A percentile compares a stretch with the other conserved stretches of the same genome.
Conservation (phyloP, 2,797 vertebrate species). For the Acanthopagrus latus region DNA sequence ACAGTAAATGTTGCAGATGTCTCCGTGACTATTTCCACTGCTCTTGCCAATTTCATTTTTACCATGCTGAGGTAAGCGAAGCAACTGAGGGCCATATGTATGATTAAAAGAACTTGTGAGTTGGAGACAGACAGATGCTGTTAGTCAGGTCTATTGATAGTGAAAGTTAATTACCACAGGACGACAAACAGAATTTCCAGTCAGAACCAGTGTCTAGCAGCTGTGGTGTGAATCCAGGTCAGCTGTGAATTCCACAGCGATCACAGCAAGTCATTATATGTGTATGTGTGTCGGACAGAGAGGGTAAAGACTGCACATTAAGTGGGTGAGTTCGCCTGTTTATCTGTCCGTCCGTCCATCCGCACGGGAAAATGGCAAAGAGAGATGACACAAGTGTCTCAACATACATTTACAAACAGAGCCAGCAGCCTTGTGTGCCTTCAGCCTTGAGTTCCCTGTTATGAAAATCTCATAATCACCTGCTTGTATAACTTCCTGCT, state of each 20-base stretch:
- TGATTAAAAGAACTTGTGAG: conserved; percentile 1
- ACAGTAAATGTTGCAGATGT: background rate
- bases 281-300: background rate
- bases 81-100: background rate
- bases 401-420: background rate
- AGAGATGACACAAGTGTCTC: conserved; percentile 4
- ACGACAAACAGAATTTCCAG: conserved; percentile 19
- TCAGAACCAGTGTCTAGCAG: conserved; percentile 15
- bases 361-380: background rate
- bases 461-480: conserved; percentile 50
- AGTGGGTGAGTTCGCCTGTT: conserved; percentile 7
- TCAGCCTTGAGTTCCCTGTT: conserved; percentile 39
- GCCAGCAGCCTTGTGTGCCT: conserved; percentile 2
- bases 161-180: conserved; percentile 16
- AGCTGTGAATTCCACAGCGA: conserved; percentile 38
- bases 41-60: background rate
- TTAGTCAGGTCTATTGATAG: conserved; percentile 41
- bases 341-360: conserved; percentile 13
- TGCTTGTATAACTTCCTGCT: conserved; percentile 19
- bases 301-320: background rate
- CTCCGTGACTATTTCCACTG: background rate
- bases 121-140: background rate
- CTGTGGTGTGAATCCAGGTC: conserved; percentile 35
- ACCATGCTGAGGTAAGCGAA: background rate
- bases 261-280: conserved; percentile 14